Evolutionary conservation across 1,140 invertebrate genomes (phyloP), one percentile per base, ranked within the genome.

Genomic region (Amyelois transitella): DNA sequence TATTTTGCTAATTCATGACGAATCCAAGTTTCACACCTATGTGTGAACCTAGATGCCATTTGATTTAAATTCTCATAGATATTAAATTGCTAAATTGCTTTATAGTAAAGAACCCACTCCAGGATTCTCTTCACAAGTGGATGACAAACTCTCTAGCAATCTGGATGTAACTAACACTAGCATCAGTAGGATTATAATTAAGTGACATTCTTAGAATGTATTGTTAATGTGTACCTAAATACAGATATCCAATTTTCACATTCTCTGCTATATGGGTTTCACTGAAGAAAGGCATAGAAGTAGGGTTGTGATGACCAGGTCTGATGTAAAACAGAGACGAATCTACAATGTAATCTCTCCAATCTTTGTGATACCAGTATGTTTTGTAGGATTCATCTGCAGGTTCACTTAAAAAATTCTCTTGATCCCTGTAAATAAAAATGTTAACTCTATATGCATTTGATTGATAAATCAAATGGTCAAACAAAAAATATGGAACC

Each of bases 271-370:
- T 77, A 59, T 90, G 89, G 0, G 89, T 89, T 72, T 92, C 90
- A 75, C 91, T 93, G 50, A 86, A 85, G 22, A 93, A 87, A 10
- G 91, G 90, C 64, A 93, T 92, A 24, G 91, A 90, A 76, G 88
- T 91, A 14, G 95, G 95, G 90, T 97, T 97, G 55, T 93, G 91
- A 85, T 96, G 95, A 0, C 93, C 93, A 58, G 90, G 90, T 51
- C 91, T 90, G 18, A 93, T 93, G 69, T 94, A 91, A 77, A 96
- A 97, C 64, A 88, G 79, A 53, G 91, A 90, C 6, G 94, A 95
- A 71, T 96, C 93, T 0, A 96, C 90, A 2, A 96, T 83, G 79
- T 94, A 94, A 70, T 96, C 95, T 60, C 91, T 91, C 95, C 95
- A 97, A 71, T 95, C 94, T 48, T 92, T 93, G 14, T 92, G 91